Percentiles rank a stretch among this genome's conserved stretches.
Conservation (phyloP, 2,797 vertebrate species). For the Paguma larvata region DNA sequence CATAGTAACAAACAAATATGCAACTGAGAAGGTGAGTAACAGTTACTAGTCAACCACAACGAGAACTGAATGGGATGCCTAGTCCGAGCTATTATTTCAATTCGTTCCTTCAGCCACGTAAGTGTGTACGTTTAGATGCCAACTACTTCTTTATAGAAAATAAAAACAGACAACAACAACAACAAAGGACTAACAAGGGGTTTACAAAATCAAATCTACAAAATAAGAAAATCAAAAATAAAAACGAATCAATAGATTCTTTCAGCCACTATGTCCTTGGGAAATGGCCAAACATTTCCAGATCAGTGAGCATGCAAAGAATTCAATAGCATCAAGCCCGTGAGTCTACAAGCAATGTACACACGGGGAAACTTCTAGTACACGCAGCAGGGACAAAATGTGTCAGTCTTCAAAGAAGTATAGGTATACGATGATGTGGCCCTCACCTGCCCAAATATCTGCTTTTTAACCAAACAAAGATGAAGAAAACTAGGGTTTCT, state of each 20-base stretch:
- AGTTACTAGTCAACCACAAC: background rate
- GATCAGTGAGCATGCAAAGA: background rate
- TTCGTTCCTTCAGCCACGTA: background rate
- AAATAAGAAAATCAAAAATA: slow-evolving; percentile 33
- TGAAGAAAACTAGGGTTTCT: slow-evolving; percentile 44
- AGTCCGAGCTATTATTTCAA: background rate
- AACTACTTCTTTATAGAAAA: background rate
- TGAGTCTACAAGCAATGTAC: background rate
- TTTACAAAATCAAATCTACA: slow-evolving; percentile 35
- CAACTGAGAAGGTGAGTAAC: background rate
- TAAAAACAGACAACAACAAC: too few relatives aligned
- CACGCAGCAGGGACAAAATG: background rate
- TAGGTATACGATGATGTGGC: background rate
- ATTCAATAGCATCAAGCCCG: background rate
- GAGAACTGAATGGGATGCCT: background rate
- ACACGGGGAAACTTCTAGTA: background rate
- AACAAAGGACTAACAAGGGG: background rate
- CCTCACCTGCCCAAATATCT: slow-evolving; percentile 25
- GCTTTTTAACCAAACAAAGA: slow-evolving; percentile 55
- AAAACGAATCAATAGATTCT: slow-evolving; percentile 48
- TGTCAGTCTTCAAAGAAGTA: background rate
- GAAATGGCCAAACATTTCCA: background rate
- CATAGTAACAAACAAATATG: background rate
- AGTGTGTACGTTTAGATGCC: background rate
- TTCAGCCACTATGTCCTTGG: background rate